These are phyloP conservation scores for Eurypyga helias DNA, from an alignment of 2,113 vertebrate genomes.

Conservation along the genomic window DNA sequence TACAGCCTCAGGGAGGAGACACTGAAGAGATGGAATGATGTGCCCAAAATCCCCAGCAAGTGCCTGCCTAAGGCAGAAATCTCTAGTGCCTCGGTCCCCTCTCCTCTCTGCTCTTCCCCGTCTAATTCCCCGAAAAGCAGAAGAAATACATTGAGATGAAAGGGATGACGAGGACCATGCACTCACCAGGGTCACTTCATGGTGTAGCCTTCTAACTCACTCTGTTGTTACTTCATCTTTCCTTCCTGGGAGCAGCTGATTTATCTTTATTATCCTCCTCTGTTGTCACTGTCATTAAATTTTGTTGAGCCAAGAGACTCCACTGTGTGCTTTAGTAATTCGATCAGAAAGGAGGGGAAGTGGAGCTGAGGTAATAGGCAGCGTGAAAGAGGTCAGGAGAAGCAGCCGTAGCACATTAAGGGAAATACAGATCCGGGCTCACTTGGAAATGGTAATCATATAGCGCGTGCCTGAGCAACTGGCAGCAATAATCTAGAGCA, in stretches of 20 bases:
- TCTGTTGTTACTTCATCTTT: slow-evolving; percentile 46
- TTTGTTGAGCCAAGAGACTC: slow-evolving; percentile 65
- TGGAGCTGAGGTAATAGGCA: slow-evolving; percentile 53
- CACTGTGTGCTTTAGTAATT: slow-evolving; percentile 61
- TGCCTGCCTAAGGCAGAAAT: neutral
- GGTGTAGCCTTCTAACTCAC: slow-evolving; percentile 24
- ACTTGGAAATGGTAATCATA: neutral
- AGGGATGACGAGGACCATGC: neutral
- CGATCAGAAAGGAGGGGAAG: slow-evolving; percentile 43
- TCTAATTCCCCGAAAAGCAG: neutral
- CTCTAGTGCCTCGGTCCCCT: neutral
- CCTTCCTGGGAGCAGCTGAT: slow-evolving; percentile 48
- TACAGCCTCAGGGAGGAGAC: neutral
- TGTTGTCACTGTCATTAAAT: slow-evolving; percentile 65
- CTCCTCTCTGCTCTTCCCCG: neutral
- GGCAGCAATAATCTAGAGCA: neutral
- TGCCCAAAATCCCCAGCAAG: neutral
- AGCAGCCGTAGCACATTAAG: slow-evolving; percentile 43
- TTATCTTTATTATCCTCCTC: slow-evolving; percentile 68
- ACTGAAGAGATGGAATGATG: neutral
- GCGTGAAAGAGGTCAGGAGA: slow-evolving; percentile 56
- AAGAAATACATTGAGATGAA: neutral
- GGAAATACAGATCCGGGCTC: neutral
- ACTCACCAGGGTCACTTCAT: neutral
- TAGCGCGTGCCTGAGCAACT: neutral